Conservation (phyloP, 92 coral and sea anemone genomes). For the Metridium senile region DNA sequence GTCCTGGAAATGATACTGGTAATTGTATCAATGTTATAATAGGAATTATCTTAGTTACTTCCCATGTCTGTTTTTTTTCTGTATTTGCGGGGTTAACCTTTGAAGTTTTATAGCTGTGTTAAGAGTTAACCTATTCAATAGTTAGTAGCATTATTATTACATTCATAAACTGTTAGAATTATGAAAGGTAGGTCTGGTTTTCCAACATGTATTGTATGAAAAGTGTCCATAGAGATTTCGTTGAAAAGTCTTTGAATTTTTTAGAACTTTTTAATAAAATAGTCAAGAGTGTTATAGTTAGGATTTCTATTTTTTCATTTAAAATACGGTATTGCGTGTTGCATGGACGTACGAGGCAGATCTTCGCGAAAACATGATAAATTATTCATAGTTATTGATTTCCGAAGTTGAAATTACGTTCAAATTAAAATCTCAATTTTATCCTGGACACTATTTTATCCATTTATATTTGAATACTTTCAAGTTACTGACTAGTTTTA, state of each 20-base stretch:
- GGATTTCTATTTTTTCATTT: neutral
- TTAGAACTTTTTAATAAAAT: neutral
- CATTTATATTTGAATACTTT: neutral
- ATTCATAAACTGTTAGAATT: neutral
- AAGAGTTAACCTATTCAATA: too few relatives aligned
- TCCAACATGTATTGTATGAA: too few relatives aligned
- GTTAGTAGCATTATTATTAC: neutral
- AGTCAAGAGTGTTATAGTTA: neutral
- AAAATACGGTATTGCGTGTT: neutral
- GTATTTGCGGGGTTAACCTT: too few relatives aligned
- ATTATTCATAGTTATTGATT: neutral
- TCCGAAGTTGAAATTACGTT: neutral
- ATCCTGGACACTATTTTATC: neutral
- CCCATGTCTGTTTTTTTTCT: too few relatives aligned
- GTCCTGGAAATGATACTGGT: neutral
- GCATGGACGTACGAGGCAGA: neutral
- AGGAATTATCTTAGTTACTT: too few relatives aligned
- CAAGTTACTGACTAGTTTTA: neutral
- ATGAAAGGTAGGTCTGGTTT: too few relatives aligned
- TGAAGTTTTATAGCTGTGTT: too few relatives aligned
- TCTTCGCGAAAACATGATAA: neutral
- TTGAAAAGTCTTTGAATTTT: neutral
- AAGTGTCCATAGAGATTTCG: too few relatives aligned
- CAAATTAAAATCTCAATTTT: neutral
- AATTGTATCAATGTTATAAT: neutral